Evolutionary conservation across 2,797 vertebrate species (phyloP), one percentile per base, ranked within the genome.

Genomic region (Champsocephalus esox): DNA sequence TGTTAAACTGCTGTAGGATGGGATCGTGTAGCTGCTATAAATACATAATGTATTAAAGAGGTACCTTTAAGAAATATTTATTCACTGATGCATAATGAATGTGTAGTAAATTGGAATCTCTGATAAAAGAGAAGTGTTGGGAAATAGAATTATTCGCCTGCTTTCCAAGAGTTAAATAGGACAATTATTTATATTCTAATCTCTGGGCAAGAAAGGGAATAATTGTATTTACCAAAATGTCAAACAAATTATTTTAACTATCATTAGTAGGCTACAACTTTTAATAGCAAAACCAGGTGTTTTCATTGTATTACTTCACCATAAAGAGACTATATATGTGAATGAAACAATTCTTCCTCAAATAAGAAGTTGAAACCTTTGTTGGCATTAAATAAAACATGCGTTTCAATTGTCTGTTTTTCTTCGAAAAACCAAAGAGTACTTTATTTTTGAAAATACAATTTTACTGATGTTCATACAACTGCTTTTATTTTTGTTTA

Each of bases 401-500:
- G 28, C 4, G 34, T 38, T 38, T 38, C 34, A 38, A 38, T 38
- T 38, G 34, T 38, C 8, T 38, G 34, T 38, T 67, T 19, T 51
- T 21, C 14, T 50, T 54, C 44, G 77, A 56, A 50, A 52, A 75
- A 83, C 7, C 65, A 89, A 67, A 79, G 51, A 17, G 21, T 34
- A 75, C 12, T 76, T 62, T 3, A 83, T 65, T 73, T 83, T 85
- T 79, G 74, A 92, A 91, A 92, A 89, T 85, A 89, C 78, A 87
- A 49, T 74, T 89, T 87, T 74, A 90, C 78, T 84, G 28, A 77
- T 79, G 69, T 91, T 92, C 88, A 89, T 90, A 91, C 84, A 93
- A 90, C 80, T 84, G 79, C 77, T 86, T 94, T 94, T 92, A 92
- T 93, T 93, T 80, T 73, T 56, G 41, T 87, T 92, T 91, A 92